These are phyloP conservation scores for Phasia obesa DNA, from an alignment of 2,888 invertebrate species.

Conservation along the genomic window DNA sequence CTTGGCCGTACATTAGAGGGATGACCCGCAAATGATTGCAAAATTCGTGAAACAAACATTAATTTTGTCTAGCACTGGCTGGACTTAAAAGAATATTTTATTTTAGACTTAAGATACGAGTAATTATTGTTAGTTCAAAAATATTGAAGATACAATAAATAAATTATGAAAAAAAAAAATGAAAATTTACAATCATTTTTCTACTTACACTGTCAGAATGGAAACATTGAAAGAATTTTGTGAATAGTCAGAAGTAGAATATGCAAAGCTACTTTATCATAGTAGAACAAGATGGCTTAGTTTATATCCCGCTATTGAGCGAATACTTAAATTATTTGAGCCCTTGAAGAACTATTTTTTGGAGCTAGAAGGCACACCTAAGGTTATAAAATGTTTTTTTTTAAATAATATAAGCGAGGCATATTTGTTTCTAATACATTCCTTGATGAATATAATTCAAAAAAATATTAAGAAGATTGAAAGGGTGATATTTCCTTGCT, in stretches of 20 bases:
- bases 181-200: constrained; percentile 46
- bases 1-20: too few relatives aligned
- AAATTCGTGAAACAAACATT: too few relatives aligned
- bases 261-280: constrained; percentile 8
- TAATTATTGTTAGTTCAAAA: too few relatives aligned
- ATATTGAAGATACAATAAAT: too few relatives aligned
- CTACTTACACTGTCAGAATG: constrained; percentile 38
- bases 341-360: constrained; percentile 50
- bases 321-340: constrained; percentile 23
- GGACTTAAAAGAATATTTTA: too few relatives aligned
- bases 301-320: constrained; percentile 1
- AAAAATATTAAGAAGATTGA: constrained; percentile 26
- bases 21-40: too few relatives aligned
- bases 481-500: constrained; percentile 18
- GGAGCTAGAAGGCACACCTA: constrained; percentile 28
- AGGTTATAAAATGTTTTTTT: constrained; percentile 18
- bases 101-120: too few relatives aligned
- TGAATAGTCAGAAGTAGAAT: constrained; percentile 12
- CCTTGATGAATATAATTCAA: too few relatives aligned
- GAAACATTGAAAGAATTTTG: constrained; percentile 23
- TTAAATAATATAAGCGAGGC: constrained; percentile 19
- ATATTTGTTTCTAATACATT: too few relatives aligned
- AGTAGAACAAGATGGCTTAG: constrained; percentile 15
- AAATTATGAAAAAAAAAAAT: too few relatives aligned
- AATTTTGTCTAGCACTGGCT: too few relatives aligned